Evolutionary conservation across 1,140 invertebrate species (phyloP).

Genomic region (Hyles vespertilio): DNA sequence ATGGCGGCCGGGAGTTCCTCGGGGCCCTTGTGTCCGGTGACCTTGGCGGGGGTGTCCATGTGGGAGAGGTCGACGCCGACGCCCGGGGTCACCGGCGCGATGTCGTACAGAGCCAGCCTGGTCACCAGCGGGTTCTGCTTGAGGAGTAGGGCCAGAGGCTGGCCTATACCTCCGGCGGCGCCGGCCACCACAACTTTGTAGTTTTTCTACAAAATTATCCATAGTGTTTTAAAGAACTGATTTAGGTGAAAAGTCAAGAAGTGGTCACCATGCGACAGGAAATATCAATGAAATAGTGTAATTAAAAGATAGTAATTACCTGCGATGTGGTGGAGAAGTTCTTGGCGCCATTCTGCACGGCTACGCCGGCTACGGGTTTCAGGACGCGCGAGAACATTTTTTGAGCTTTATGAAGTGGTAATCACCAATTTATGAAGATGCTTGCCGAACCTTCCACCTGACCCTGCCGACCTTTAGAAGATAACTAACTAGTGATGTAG

Average conservation of each 20-base stretch:
- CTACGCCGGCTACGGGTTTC: constrained; percentile 66
- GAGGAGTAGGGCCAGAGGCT: constrained; percentile 96
- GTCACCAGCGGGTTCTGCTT: constrained; percentile 92
- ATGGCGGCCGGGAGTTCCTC: constrained; percentile 82
- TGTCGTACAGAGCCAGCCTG: constrained; percentile 93
- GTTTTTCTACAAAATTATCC: constrained; percentile 76
- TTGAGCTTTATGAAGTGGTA: constrained; percentile 27
- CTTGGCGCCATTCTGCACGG: constrained; percentile 67
- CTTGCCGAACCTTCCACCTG: constrained; percentile 33
- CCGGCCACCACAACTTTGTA: constrained; percentile 97
- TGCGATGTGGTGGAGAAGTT: constrained; percentile 75
- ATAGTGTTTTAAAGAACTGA: background rate
- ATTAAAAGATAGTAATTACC: constrained; percentile 48
- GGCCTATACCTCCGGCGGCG: constrained; percentile 98
- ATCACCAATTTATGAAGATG: constrained; percentile 30
- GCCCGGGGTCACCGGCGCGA: constrained; percentile 94
- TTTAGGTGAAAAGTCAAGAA: too few relatives aligned
- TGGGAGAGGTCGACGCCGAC: constrained; percentile 99
- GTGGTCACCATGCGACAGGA: background rate
- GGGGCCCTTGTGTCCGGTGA: constrained; percentile 86
- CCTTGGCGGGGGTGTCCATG: constrained; percentile 92
- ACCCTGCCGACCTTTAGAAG: constrained; percentile 65
- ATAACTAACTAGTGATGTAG: constrained; percentile 59
- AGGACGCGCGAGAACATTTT: constrained; percentile 76
- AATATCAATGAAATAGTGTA: background rate